Evolutionary conservation across 2,113 vertebrate genomes (phyloP), one percentile per base, ranked within the genome.

Genomic region (Nesoenas mayeri): DNA sequence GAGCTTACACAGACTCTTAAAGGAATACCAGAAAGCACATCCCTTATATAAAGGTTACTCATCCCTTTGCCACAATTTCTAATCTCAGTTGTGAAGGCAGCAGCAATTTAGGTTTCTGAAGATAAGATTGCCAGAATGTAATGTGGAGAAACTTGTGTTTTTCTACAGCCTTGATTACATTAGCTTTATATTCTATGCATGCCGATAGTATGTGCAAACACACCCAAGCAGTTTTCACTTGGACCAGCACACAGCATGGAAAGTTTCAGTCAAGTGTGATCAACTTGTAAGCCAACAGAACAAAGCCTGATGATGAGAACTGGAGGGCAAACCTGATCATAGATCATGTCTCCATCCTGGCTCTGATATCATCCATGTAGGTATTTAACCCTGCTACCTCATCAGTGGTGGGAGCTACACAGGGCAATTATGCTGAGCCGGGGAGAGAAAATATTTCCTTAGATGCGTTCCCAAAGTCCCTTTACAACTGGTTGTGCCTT

Each of bases 101-200:
- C 26, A 82, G 12, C n/a, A 25, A 32, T 36, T 62, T 20, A 10
- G 5, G 61, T 64, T 89, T 66, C 44, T 48, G 53, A 48, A 67
- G 20, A 21, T 71, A 72, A 66, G 32, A 50, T 4, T 75, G 50
- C 13, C 18, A 44, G 81, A 34, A 56, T n/a, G 10, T n/a, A 26
- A 22, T 4, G 10, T 13, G 29, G 53, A 69, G 38, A 42, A 82
- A 15, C 9, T 26, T 62, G n/a, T 5, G 0, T 22, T 86, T 91
- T 78, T 56, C 25, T 36, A 10, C 58, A 80, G 40, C 54, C 22
- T 53, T 34, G 29, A 17, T 44, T 56, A 15, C 7, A 9, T 7
- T 3, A 38, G 18, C 34, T 80, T 50, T 66, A 3, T 15, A 2
- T 79, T 15, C 25, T 25, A 15, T 0, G 0, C 0, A 0, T 47